These are phyloP conservation scores for Takifugu flavidus DNA, from an alignment of 2,113 vertebrate species.

Conservation along the genomic window DNA sequence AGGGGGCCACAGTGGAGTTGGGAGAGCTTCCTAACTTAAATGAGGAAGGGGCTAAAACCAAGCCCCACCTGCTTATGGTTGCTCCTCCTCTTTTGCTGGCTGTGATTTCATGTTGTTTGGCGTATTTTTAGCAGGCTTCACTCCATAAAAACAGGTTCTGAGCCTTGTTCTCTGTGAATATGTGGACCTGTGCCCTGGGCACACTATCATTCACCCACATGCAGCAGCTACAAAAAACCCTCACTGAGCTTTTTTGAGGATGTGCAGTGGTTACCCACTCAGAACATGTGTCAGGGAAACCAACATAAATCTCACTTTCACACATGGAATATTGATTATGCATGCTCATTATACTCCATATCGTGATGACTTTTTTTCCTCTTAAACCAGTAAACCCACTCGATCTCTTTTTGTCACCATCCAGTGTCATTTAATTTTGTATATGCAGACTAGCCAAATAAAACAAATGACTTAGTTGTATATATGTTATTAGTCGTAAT, in stretches of 20 bases:
- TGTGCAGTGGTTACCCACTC: slow-evolving; percentile 51
- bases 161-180: slow-evolving; percentile 66
- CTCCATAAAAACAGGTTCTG: slow-evolving; percentile 65
- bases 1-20: slow-evolving; percentile 69
- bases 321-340: slow-evolving; percentile 55
- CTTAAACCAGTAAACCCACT: slow-evolving; percentile 21
- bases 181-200: slow-evolving; percentile 70
- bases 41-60: slow-evolving; percentile 63
- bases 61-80: slow-evolving; percentile 60
- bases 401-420: slow-evolving; percentile 47
- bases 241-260: slow-evolving; percentile 53
- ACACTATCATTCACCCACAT: slow-evolving; percentile 50
- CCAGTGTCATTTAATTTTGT: slow-evolving; percentile 62
- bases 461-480: slow-evolving; percentile 75
- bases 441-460: slow-evolving; percentile 65
- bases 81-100: slow-evolving; percentile 49
- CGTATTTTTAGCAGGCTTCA: slow-evolving; percentile 72
- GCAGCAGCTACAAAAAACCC: slow-evolving; percentile 40
- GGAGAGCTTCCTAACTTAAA: slow-evolving; percentile 65
- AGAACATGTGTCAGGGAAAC: slow-evolving; percentile 34
- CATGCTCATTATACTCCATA: slow-evolving; percentile 50
- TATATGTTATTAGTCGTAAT: slow-evolving; percentile 75
- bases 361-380: slow-evolving; percentile 32
- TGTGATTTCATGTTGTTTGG: slow-evolving; percentile 54
- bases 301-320: slow-evolving; percentile 43